These are phyloP conservation scores for Sceliomorpha sp. DNA, from an alignment of 2,888 invertebrate genomes.

Conservation along the genomic window DNA sequence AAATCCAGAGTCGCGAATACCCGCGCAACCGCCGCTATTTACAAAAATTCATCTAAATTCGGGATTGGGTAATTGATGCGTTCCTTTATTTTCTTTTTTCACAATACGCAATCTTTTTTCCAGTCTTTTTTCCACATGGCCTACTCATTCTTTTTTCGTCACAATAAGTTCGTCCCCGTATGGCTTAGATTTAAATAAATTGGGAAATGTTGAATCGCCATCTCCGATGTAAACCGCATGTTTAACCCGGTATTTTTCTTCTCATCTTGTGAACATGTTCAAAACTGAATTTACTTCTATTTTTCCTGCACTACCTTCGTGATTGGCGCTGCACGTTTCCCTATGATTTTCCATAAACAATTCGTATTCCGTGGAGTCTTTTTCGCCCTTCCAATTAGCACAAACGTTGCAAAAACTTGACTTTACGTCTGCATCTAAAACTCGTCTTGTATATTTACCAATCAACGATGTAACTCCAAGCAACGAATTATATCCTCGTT, in stretches of 20 bases:
- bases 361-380: background rate
- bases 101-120: background rate
- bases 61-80: too few species aligned
- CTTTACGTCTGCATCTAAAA: constrained; percentile 1
- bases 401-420: constrained; percentile 1
- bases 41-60: too few species aligned
- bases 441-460: background rate
- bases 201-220: background rate
- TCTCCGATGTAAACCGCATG: background rate
- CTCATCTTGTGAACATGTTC: background rate
- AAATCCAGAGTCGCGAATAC: too few species aligned
- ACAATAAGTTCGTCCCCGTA: background rate
- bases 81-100: constrained; percentile 2
- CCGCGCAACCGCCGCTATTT: too few species aligned
- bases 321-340: background rate
- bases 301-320: background rate
- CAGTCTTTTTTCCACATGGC: constrained; percentile 5
- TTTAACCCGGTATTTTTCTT: background rate
- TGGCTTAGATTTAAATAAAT: background rate
- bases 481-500: background rate
- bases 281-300: background rate
- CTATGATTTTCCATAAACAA: constrained; percentile 1
- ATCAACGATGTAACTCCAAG: background rate
- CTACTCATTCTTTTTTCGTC: too few species aligned
- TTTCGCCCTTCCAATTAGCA: constrained; percentile 1